Evolutionary conservation across 2,888 invertebrate genomes (phyloP).

Genomic region (Cyaniris semiargus): DNA sequence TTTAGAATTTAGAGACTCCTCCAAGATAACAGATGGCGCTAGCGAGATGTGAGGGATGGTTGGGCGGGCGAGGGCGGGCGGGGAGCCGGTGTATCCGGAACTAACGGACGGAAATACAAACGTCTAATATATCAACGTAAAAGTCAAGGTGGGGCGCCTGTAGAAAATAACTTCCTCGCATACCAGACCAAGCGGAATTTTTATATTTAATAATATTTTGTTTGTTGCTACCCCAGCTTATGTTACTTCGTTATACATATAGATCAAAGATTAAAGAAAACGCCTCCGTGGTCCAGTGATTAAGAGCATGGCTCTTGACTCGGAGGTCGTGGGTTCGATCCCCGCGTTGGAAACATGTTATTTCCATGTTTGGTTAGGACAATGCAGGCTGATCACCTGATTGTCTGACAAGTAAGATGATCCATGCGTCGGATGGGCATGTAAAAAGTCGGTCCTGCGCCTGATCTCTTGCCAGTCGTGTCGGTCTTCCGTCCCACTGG

Average conservation of each 20-base stretch:
- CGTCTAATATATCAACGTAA: not conserved
- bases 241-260: not conserved
- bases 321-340: too few relatives aligned
- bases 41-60: not conserved
- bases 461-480: too few relatives aligned
- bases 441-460: too few relatives aligned
- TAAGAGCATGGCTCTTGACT: too few relatives aligned
- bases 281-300: too few relatives aligned
- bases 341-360: too few relatives aligned
- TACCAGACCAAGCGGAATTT: not conserved
- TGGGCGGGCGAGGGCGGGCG: not conserved
- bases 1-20: too few relatives aligned
- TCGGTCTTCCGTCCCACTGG: too few relatives aligned
- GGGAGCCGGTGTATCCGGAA: not conserved
- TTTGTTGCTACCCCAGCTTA: not conserved
- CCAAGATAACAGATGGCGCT: not conserved
- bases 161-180: not conserved
- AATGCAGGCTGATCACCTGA: too few relatives aligned
- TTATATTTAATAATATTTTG: constrained; percentile 5
- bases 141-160: not conserved
- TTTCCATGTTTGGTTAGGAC: too few relatives aligned
- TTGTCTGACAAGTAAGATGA: too few relatives aligned
- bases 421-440: too few relatives aligned
- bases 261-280: not conserved
- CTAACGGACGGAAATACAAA: not conserved